A percentile compares a stretch with the other conserved stretches of the same genome.
These are phyloP conservation scores for Pantherophis alleghaniensis DNA, from an alignment of 2,797 vertebrate genomes.

Conservation along the genomic window DNA sequence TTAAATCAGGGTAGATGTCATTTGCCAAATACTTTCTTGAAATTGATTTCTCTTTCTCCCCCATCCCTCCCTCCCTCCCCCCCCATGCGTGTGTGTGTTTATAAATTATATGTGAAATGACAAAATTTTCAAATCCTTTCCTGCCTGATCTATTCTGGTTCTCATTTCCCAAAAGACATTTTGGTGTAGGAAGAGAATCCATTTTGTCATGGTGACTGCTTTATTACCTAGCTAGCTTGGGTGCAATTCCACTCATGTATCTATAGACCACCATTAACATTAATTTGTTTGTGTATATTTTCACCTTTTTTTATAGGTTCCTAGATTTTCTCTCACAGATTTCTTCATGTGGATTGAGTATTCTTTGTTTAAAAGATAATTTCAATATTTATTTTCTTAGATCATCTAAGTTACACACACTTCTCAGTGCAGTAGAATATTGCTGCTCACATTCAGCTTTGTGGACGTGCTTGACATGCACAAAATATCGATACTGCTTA, in stretches of 20 bases:
- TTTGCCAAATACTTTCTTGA: not conserved
- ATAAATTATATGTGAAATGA: not conserved
- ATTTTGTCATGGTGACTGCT: not conserved
- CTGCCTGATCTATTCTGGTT: not conserved
- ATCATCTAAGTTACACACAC: not conserved
- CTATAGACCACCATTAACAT: not conserved
- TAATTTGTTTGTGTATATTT: not conserved
- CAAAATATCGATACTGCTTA: constrained; percentile 26
- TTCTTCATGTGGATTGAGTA: not conserved
- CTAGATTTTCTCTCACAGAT: not conserved
- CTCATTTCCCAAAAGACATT: not conserved
- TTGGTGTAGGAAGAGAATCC: not conserved
- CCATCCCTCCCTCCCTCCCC: too few species aligned
- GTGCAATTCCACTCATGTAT: not conserved
- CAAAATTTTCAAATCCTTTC: not conserved
- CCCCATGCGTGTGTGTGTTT: too few species aligned
- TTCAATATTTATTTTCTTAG: constrained; percentile 17
- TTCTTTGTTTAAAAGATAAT: not conserved
- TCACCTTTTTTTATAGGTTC: not conserved
- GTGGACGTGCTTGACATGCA: not conserved
- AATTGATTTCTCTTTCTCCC: not conserved
- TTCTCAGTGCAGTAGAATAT: not conserved
- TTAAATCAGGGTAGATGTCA: not conserved
- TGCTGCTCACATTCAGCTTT: constrained; percentile 1
- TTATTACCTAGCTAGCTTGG: not conserved